A percentile compares a stretch with the other conserved stretches of the same genome.
These are phyloP conservation scores for Zapornia atra DNA, from an alignment of 2,113 vertebrate genomes.

Conservation along the genomic window DNA sequence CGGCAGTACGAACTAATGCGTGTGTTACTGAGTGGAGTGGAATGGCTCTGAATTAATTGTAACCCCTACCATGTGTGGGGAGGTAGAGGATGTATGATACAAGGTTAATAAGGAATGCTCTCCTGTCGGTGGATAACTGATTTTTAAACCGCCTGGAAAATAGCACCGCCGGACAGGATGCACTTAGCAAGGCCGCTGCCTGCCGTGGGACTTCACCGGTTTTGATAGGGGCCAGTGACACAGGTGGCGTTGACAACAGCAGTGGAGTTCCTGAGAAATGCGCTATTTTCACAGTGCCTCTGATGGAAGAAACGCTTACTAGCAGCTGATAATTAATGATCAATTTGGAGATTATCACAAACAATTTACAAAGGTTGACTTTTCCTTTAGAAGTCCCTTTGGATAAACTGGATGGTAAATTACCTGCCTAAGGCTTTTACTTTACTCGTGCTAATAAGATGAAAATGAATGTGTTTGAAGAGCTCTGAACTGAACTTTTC, in stretches of 20 bases:
- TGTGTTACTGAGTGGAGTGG: background rate
- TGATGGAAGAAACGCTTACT: constrained; percentile 25
- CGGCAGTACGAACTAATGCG: background rate
- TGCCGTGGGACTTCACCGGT: background rate
- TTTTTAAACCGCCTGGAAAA: constrained; percentile 12
- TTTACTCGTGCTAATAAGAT: constrained; percentile 47
- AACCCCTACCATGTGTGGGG: background rate
- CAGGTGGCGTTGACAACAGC: background rate
- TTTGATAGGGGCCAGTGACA: background rate
- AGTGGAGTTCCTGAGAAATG: constrained; percentile 28
- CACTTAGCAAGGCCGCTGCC: background rate
- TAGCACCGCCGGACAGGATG: background rate
- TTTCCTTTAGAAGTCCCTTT: constrained; percentile 54
- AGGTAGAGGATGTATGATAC: background rate
- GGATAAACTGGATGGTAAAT: constrained; percentile 57
- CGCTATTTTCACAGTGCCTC: constrained; percentile 22
- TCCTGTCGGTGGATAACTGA: background rate
- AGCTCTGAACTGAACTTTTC: constrained; percentile 41
- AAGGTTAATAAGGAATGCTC: background rate
- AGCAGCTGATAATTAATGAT: constrained; percentile 58
- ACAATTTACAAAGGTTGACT: constrained; percentile 48
- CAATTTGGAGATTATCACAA: constrained; percentile 55
- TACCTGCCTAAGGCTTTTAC: constrained; percentile 56
- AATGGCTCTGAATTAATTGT: constrained; percentile 28
- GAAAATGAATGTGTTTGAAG: constrained; percentile 47